phyloP scores from a whole-genome alignment of 2,113 vertebrate species.

The Aix galericulata region DNA sequence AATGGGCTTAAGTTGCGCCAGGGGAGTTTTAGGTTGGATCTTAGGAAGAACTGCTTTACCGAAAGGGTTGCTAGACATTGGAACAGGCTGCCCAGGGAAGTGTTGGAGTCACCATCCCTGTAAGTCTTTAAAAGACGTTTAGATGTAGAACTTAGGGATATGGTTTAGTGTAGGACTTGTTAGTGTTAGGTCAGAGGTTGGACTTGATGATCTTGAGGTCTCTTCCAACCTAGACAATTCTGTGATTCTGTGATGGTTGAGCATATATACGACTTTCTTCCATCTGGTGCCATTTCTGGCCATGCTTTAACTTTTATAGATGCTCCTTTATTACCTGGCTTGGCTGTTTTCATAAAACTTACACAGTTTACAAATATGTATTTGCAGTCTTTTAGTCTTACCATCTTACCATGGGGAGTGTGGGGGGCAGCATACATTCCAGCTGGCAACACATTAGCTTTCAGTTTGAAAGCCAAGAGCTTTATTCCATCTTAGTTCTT shows the following conservation, averaged over 20 bases:
- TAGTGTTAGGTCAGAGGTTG: too few relatives aligned
- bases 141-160: too few relatives aligned
- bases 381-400: not conserved
- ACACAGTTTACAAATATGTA: not conserved
- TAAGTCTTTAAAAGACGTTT: too few relatives aligned
- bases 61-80: too few relatives aligned
- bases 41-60: too few relatives aligned
- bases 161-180: too few relatives aligned
- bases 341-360: not conserved
- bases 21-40: too few relatives aligned
- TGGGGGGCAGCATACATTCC: not conserved
- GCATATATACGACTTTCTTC: not conserved
- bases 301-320: not conserved
- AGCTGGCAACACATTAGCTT: constrained; percentile 19
- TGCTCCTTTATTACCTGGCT: not conserved
- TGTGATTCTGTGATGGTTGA: not conserved
- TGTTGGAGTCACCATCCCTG: too few relatives aligned
- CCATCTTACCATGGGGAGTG: not conserved
- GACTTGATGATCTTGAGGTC: too few relatives aligned
- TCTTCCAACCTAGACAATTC: too few relatives aligned
- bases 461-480: not conserved
- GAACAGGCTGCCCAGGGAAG: too few relatives aligned
- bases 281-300: not conserved
- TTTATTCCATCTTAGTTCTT: constrained; percentile 30
- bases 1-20: too few relatives aligned